Evolutionary conservation across 1,140 invertebrate species (phyloP), one percentile per base, ranked within the genome.

Genomic region (Solen grandis): DNA sequence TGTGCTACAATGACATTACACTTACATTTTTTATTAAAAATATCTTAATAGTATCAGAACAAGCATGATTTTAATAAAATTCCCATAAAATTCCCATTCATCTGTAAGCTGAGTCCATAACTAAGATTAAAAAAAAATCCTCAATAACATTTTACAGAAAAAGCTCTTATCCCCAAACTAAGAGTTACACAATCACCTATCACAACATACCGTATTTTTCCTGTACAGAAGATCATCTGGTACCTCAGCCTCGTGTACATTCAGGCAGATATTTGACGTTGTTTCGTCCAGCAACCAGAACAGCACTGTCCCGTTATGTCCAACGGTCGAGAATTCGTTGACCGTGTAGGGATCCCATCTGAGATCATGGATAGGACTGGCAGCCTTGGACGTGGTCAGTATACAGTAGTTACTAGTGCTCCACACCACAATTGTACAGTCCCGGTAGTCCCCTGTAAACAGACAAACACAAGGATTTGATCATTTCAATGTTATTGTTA

Each of bases 261-360:
- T 91, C 0, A 92, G 87, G 60, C 82, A 81, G 31, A 85, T 73
- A 68, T 86, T 82, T 25, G 83, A 84, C 8, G 66, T 63, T 2
- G 88, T 89, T 68, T 92, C 92, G 70, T 92, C 91, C 52, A 92
- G 74, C 72, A 91, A 75, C 91, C 92, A 92, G 79, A 92, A 91
- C 59, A 87, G 69, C 25, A 92, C 74, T 14, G 83, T 84, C 52
- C 87, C 88, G 57, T 87, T 78, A 25, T 86, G 86, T 13, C 90
- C 90, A 4, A 91, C 90, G 0, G 89, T 86, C 3, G 88, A 84
- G 84, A 92, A 92, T 79, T 92, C 90, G 79, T 92, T 92, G 31
- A 87, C 86, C 33, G 89, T 88, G 63, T 83, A 88, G 2, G 91
- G 91, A 77, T 92, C 91, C 91, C 91, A 92, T 2, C 79, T 83